These are phyloP conservation scores for Drosophila miranda DNA, from an alignment of 1,140 invertebrate genomes.

Conservation along the genomic window DNA sequence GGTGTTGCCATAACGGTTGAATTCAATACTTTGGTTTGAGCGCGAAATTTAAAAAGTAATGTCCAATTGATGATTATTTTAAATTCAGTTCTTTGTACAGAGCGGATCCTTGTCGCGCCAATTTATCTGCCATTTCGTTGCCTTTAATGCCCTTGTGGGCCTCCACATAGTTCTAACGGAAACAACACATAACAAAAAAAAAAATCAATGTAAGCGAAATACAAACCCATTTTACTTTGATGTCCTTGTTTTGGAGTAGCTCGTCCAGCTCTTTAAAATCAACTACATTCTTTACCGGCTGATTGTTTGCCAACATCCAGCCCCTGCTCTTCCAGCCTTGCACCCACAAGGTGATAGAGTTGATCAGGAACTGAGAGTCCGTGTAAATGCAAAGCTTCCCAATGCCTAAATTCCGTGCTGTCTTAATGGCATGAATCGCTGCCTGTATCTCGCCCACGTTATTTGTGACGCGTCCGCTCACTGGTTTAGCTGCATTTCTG, in stretches of 20 bases:
- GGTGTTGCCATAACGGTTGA: conserved; percentile 25
- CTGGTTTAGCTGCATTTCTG: conserved; percentile 91
- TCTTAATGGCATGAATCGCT: conserved; percentile 90
- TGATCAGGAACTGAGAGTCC: conserved; percentile 97
- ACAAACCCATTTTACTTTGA: conserved; percentile 89
- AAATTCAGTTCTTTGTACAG: conserved; percentile 50
- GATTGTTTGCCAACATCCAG: conserved; percentile 89
- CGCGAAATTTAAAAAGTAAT: conserved; percentile 19
- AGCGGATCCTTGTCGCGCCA: conserved; percentile 88
- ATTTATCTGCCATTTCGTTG: conserved; percentile 94
- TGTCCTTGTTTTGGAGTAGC: conserved; percentile 83
- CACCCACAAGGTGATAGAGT: conserved; percentile 94
- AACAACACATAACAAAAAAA: background rate
- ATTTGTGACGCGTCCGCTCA: conserved; percentile 93
- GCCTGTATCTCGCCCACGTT: conserved; percentile 99
- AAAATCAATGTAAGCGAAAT: background rate
- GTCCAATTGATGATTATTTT: conserved; percentile 8
- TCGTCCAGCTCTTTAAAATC: conserved; percentile 91
- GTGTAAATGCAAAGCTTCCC: conserved; percentile 91
- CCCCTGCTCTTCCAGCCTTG: conserved; percentile 92
- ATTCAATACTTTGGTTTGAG: background rate
- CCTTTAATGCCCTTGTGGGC: conserved; percentile 92
- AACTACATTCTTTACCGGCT: conserved; percentile 91
- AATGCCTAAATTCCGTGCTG: conserved; percentile 87
- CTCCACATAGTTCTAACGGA: conserved; percentile 84